Percentiles rank a stretch among this genome's conserved stretches.
Evolutionary conservation across 1,140 invertebrate species (phyloP).

Genomic region (Drosophila bifasciata): DNA sequence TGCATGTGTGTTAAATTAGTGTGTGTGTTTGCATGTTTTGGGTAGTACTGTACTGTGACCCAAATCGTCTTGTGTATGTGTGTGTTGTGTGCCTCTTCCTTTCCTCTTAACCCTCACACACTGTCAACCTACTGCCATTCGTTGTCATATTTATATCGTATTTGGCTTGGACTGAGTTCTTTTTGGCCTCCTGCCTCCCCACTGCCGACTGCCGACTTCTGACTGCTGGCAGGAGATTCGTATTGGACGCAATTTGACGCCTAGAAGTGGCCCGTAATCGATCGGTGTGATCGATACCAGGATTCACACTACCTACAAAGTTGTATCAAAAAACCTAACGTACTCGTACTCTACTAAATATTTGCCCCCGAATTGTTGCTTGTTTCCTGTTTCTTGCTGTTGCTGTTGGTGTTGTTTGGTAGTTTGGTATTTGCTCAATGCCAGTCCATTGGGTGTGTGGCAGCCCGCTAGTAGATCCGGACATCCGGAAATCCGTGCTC

Average conservation of each 20-base stretch:
- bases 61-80: too few relatives aligned
- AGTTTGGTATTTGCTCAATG: not conserved
- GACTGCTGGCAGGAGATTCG: constrained; percentile 57
- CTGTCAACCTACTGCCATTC: constrained; percentile 36
- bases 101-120: constrained; percentile 1
- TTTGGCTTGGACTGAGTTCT: constrained; percentile 49
- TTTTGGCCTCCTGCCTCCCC: constrained; percentile 22
- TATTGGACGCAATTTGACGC: constrained; percentile 70
- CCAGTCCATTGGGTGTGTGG: too few relatives aligned
- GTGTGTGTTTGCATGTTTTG: not conserved
- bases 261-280: constrained; percentile 46
- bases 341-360: constrained; percentile 42
- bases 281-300: constrained; percentile 48
- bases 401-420: constrained; percentile 18
- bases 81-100: too few relatives aligned
- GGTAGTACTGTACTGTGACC: not conserved
- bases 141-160: constrained; percentile 37
- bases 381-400: not conserved
- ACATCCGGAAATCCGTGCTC: too few relatives aligned
- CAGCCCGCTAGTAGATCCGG: too few relatives aligned
- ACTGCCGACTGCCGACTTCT: too few relatives aligned
- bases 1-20: constrained; percentile 9
- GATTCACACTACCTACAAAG: constrained; percentile 73
- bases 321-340: constrained; percentile 72
- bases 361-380: constrained; percentile 1